phyloP scores from a whole-genome alignment of 2,797 vertebrate species.

The Buceros bicornis region DNA sequence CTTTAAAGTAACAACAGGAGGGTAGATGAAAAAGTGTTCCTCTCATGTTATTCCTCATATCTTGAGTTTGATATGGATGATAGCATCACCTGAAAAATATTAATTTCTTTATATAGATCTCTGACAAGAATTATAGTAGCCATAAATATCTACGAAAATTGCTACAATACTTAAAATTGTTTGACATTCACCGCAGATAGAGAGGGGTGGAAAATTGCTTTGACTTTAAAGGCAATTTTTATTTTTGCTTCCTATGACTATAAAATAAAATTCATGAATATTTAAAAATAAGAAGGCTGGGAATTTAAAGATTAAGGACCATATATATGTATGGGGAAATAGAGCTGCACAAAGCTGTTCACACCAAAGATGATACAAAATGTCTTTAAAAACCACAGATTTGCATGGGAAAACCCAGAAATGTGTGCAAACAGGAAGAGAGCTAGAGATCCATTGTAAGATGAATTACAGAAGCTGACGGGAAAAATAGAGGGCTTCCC shows the following conservation, averaged over 20 bases:
- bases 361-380: not conserved
- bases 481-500: conserved; percentile 11
- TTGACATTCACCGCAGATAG: not conserved
- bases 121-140: not conserved
- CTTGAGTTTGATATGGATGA: not conserved
- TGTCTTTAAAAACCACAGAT: not conserved
- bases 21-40: not conserved
- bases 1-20: not conserved
- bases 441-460: conserved; percentile 1
- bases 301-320: not conserved
- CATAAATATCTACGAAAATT: not conserved
- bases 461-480: conserved; percentile 1
- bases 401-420: conserved; percentile 19
- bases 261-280: not conserved
- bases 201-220: not conserved
- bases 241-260: not conserved
- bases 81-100: not conserved
- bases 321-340: not conserved
- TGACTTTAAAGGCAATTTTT: not conserved
- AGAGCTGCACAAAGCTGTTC: not conserved
- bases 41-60: not conserved
- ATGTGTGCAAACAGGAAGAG: not conserved
- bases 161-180: not conserved
- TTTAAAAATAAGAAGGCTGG: not conserved
- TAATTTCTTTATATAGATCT: not conserved